phyloP scores from a whole-genome alignment of 2,888 invertebrate genomes.

The Pherbina coryleti region DNA sequence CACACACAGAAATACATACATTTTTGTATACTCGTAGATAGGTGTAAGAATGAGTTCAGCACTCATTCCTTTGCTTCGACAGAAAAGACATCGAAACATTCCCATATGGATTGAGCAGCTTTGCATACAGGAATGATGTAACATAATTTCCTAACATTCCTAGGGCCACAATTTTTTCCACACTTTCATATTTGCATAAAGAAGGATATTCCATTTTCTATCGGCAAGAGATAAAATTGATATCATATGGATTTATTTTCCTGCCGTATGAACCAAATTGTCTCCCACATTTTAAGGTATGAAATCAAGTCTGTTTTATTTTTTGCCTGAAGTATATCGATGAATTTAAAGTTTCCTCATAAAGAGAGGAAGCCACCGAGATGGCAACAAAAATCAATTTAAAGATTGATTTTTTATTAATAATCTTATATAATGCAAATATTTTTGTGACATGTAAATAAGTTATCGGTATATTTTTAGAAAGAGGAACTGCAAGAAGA shows the following conservation, averaged over 20 bases:
- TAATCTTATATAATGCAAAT: too few relatives aligned
- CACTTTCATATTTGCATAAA: constrained; percentile 23
- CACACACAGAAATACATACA: too few relatives aligned
- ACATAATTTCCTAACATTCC: constrained; percentile 30
- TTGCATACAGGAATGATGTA: constrained; percentile 19
- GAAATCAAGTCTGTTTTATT: background rate
- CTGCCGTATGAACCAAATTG: background rate
- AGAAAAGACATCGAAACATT: constrained; percentile 16
- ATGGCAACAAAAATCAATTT: too few relatives aligned
- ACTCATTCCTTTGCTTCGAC: background rate
- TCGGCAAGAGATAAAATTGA: constrained; percentile 19
- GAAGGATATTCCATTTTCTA: constrained; percentile 24
- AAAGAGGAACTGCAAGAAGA: too few relatives aligned
- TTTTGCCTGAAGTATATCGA: too few relatives aligned
- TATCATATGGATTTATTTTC: constrained; percentile 1
- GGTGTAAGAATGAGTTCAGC: background rate
- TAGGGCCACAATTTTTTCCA: constrained; percentile 15
- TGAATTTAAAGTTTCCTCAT: too few relatives aligned
- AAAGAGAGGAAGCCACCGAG: too few relatives aligned
- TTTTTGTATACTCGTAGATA: background rate
- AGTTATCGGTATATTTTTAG: too few relatives aligned
- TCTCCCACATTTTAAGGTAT: background rate
- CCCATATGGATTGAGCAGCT: constrained; percentile 13
- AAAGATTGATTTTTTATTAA: too few relatives aligned
- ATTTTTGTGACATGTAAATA: too few relatives aligned